Evolutionary conservation across 2,797 vertebrate genomes (phyloP).

Genomic region (Rhinoraja longicauda): DNA sequence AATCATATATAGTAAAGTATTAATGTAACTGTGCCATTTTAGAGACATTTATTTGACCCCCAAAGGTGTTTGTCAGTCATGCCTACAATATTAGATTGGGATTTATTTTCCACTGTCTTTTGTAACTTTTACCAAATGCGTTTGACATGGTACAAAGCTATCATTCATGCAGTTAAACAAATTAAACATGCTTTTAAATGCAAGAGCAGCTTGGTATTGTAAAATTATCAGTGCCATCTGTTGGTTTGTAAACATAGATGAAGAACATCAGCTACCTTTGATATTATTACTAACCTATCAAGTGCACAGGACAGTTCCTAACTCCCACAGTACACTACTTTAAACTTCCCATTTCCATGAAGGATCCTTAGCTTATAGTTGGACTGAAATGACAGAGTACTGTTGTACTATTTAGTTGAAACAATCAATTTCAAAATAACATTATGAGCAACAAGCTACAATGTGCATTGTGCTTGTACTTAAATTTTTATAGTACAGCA

Average conservation of each 20-base stretch:
- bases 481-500: background rate
- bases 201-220: background rate
- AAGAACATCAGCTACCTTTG: background rate
- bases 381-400: background rate
- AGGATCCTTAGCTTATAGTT: background rate
- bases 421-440: background rate
- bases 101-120: constrained; percentile 12
- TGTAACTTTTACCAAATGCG: background rate
- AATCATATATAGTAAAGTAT: background rate
- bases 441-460: background rate
- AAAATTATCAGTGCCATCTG: constrained; percentile 13
- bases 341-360: background rate
- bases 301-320: background rate
- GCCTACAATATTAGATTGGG: background rate
- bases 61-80: background rate
- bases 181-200: constrained; percentile 19
- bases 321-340: background rate
- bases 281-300: background rate
- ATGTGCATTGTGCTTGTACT: background rate
- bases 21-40: background rate
- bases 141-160: background rate
- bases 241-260: background rate
- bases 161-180: background rate
- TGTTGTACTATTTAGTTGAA: background rate
- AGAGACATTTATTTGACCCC: background rate